Percentiles rank a stretch among this genome's conserved stretches.
Evolutionary conservation across 2,888 invertebrate genomes (phyloP).

Genomic region (Quadroppia sp.): DNA sequence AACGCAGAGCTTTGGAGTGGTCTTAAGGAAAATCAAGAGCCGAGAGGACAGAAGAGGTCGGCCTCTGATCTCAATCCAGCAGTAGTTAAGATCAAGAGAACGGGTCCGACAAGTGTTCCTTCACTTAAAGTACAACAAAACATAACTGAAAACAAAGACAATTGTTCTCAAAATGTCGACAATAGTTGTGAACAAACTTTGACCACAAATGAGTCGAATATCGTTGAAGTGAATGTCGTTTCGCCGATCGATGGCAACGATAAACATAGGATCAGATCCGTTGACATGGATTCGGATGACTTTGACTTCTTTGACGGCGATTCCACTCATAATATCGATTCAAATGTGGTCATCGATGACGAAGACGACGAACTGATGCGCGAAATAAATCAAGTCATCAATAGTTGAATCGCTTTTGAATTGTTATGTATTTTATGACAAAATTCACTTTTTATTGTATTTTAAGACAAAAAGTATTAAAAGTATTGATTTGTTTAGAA

Average conservation of each 20-base stretch:
- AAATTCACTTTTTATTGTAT: too few relatives aligned
- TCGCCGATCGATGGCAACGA: constrained; percentile 21
- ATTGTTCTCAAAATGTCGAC: not conserved
- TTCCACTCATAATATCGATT: not conserved
- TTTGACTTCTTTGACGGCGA: constrained; percentile 27
- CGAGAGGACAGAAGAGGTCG: constrained; percentile 35
- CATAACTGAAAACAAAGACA: constrained; percentile 15
- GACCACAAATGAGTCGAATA: not conserved
- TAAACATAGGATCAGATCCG: constrained; percentile 30
- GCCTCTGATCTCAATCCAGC: not conserved
- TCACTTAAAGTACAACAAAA: constrained; percentile 30
- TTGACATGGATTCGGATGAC: constrained; percentile 38
- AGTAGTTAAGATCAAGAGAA: constrained; percentile 34
- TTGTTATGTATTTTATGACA: not conserved
- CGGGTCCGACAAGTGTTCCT: constrained; percentile 14
- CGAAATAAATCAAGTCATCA: constrained; percentile 44
- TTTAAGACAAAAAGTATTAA: too few relatives aligned
- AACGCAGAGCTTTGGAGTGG: not conserved
- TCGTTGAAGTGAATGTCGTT: constrained; percentile 4
- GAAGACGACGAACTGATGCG: constrained; percentile 45
- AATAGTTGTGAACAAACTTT: not conserved
- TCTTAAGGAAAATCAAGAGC: constrained; percentile 43
- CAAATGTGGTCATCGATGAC: constrained; percentile 30
- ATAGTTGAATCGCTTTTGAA: constrained; percentile 1
- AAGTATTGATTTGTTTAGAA: too few relatives aligned